A percentile compares a stretch with the other conserved stretches of the same genome.
phyloP scores from a whole-genome alignment of 2,888 invertebrate genomes.

The Tethea ocularis region DNA sequence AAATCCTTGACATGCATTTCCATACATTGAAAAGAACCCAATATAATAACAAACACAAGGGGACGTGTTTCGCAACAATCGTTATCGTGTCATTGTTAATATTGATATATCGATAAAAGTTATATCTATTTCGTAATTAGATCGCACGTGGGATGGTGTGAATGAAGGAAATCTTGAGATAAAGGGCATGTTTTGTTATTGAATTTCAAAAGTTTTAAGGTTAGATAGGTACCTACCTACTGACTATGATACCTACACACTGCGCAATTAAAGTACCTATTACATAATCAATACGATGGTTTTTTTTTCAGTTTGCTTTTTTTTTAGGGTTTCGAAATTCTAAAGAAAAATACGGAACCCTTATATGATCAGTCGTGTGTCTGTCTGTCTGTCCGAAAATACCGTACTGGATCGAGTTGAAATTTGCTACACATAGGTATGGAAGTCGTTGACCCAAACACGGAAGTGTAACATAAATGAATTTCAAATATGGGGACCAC shows the following conservation, averaged over 20 bases:
- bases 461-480: too few relatives aligned
- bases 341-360: too few relatives aligned
- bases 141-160: constrained; percentile 43
- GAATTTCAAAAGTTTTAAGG: neutral
- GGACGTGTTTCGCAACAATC: constrained; percentile 53
- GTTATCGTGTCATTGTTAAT: constrained; percentile 53
- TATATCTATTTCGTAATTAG: constrained; percentile 62
- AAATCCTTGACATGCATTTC: constrained; percentile 69
- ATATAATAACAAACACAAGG: constrained; percentile 42
- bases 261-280: neutral
- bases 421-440: too few relatives aligned
- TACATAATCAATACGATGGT: neutral
- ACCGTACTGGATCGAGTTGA: too few relatives aligned
- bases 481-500: too few relatives aligned
- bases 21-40: constrained; percentile 49
- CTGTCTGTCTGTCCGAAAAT: too few relatives aligned
- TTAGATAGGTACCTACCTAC: neutral
- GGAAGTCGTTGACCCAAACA: too few relatives aligned
- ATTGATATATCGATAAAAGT: constrained; percentile 50
- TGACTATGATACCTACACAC: neutral
- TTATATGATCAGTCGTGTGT: too few relatives aligned
- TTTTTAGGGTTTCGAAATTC: too few relatives aligned
- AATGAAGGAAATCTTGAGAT: constrained; percentile 1
- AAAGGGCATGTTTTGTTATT: constrained; percentile 1
- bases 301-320: neutral